Conservation (phyloP, 2,888 invertebrate genomes). For the Cordilura impudica region DNA sequence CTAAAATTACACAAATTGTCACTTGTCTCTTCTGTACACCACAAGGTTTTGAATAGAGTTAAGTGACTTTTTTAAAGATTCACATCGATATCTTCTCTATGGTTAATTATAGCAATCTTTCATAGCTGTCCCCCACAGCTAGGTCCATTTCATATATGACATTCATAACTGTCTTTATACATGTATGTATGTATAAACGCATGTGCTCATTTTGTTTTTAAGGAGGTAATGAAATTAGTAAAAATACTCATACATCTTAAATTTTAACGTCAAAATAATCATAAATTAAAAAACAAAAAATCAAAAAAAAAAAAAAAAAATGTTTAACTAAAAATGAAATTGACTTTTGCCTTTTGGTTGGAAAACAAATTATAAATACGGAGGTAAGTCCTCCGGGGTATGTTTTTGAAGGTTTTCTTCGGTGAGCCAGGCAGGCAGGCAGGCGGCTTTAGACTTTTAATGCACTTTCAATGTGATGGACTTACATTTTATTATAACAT, state of each 20-base stretch:
- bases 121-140: neutral
- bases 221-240: constrained; percentile 59
- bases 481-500: constrained; percentile 63
- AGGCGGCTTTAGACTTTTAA: constrained; percentile 53
- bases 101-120: neutral
- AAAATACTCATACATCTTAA: constrained; percentile 48
- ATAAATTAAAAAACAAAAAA: constrained; percentile 56
- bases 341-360: constrained; percentile 32
- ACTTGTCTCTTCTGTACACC: too few species aligned
- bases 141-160: constrained; percentile 15
- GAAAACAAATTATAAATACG: constrained; percentile 55
- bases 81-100: too few species aligned
- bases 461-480: constrained; percentile 54
- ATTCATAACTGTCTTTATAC: constrained; percentile 36
- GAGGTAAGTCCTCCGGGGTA: constrained; percentile 39
- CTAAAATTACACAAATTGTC: too few species aligned
- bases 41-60: too few species aligned
- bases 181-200: neutral
- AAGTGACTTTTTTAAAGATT: too few species aligned
- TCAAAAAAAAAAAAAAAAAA: constrained; percentile 18
- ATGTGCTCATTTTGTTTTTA: constrained; percentile 25
- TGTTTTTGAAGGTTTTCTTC: constrained; percentile 21
- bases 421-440: neutral
- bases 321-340: constrained; percentile 20
- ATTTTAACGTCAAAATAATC: constrained; percentile 55